These are phyloP conservation scores for Dallia pectoralis DNA, from an alignment of 2,797 vertebrate species.

Conservation along the genomic window DNA sequence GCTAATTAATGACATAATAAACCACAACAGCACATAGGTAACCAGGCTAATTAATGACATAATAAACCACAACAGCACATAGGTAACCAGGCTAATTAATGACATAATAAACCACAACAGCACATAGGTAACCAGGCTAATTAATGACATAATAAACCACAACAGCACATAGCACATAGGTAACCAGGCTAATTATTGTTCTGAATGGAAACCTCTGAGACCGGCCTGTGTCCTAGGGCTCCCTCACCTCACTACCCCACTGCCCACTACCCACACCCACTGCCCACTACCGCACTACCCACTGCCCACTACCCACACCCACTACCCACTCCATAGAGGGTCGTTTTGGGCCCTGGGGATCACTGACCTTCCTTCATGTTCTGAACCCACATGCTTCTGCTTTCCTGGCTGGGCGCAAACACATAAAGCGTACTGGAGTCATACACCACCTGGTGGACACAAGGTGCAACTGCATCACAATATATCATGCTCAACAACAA, in stretches of 20 bases:
- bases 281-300: no score
- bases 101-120: conserved; percentile 19
- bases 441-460: conserved; percentile 79
- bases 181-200: background rate
- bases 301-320: no score
- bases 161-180: no score
- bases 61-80: conserved; percentile 18
- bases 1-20: conserved; percentile 16
- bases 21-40: conserved; percentile 7
- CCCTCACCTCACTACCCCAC: no score
- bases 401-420: conserved; percentile 85
- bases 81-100: no score
- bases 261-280: no score
- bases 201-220: no score
- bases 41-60: background rate
- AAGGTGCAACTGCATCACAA: background rate
- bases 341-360: no score
- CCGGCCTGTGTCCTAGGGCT: no score
- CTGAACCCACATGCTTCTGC: conserved; percentile 86
- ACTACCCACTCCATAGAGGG: no score
- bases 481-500: background rate
- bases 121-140: background rate
- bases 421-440: conserved; percentile 86
- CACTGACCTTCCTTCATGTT: conserved; percentile 88
- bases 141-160: no score